Conservation (phyloP, 2,888 invertebrate genomes). For the Caenorhabditis becei region DNA sequence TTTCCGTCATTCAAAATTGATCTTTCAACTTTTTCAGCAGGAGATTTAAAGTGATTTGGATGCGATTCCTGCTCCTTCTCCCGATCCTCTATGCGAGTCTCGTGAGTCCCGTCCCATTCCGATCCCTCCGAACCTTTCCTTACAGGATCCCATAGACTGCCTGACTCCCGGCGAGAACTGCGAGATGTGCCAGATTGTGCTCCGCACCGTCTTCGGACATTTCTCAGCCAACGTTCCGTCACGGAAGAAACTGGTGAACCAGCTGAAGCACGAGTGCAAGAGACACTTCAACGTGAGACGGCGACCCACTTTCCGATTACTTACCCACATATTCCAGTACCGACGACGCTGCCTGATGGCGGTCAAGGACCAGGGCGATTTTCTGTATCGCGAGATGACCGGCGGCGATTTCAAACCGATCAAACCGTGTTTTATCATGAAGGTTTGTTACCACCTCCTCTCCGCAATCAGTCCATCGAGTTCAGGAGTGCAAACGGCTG, state of each 20-base stretch:
- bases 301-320: background rate
- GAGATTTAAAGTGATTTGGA: slow-evolving; percentile 17
- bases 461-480: background rate
- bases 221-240: slow-evolving; percentile 68
- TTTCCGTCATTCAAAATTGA: slow-evolving; percentile 30
- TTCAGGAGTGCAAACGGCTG: slow-evolving; percentile 67
- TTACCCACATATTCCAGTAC: slow-evolving; percentile 62
- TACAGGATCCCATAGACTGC: slow-evolving; percentile 28
- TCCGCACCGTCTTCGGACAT: slow-evolving; percentile 71
- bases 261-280: slow-evolving; percentile 77
- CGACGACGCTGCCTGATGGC: slow-evolving; percentile 70
- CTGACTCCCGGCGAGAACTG: slow-evolving; percentile 71
- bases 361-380: slow-evolving; percentile 65
- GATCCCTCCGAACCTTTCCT: background rate
- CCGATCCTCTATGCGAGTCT: slow-evolving; percentile 31
- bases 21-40: slow-evolving; percentile 1
- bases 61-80: slow-evolving; percentile 35
- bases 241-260: slow-evolving; percentile 63
- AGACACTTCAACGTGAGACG: slow-evolving; percentile 73
- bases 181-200: slow-evolving; percentile 68
- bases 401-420: slow-evolving; percentile 67
- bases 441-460: slow-evolving; percentile 17
- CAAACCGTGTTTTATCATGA: slow-evolving; percentile 65
- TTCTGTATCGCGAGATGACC: slow-evolving; percentile 66
- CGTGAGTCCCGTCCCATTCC: slow-evolving; percentile 11